phyloP scores from a whole-genome alignment of 2,888 invertebrate species.

The Xestia sexstrigata region DNA sequence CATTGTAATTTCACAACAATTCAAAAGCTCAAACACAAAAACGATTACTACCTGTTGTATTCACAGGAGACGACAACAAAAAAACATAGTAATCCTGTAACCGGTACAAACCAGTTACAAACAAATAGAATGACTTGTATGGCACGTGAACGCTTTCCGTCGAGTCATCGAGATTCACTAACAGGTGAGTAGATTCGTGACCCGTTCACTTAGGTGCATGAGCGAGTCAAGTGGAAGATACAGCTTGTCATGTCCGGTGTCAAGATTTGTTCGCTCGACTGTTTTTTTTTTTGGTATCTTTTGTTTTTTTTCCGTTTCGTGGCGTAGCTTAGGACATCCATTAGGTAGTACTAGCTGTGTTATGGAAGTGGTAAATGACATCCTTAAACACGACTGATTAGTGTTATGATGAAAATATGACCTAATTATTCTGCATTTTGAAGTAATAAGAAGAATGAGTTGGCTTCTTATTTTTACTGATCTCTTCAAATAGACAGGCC shows the following conservation, averaged over 20 bases:
- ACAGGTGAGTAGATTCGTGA: slow-evolving; percentile 74
- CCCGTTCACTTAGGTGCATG: slow-evolving; percentile 65
- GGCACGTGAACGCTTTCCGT: slow-evolving; percentile 73
- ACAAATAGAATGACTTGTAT: slow-evolving; percentile 74
- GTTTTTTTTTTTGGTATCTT: slow-evolving; percentile 11
- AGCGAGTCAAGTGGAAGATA: slow-evolving; percentile 65
- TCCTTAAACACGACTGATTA: not conserved
- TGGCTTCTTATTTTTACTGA: slow-evolving; percentile 4
- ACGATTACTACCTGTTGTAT: slow-evolving; percentile 44
- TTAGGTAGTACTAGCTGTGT: too few species aligned
- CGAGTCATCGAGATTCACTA: slow-evolving; percentile 75
- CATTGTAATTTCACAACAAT: slow-evolving; percentile 2
- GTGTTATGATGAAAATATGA: not conserved
- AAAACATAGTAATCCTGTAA: slow-evolving; percentile 54
- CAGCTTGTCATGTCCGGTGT: slow-evolving; percentile 53
- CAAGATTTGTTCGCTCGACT: slow-evolving; percentile 17
- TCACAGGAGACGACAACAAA: slow-evolving; percentile 45
- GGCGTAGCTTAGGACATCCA: too few species aligned
- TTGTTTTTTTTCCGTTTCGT: not conserved
- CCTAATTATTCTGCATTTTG: not conserved
- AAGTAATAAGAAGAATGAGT: not conserved
- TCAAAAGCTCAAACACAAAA: slow-evolving; percentile 12
- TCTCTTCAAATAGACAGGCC: slow-evolving; percentile 1
- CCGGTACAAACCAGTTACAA: slow-evolving; percentile 64
- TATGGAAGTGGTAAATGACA: too few species aligned